Evolutionary conservation across 2,113 vertebrate genomes (phyloP).

Genomic region (Psilopsiagon aymara): DNA sequence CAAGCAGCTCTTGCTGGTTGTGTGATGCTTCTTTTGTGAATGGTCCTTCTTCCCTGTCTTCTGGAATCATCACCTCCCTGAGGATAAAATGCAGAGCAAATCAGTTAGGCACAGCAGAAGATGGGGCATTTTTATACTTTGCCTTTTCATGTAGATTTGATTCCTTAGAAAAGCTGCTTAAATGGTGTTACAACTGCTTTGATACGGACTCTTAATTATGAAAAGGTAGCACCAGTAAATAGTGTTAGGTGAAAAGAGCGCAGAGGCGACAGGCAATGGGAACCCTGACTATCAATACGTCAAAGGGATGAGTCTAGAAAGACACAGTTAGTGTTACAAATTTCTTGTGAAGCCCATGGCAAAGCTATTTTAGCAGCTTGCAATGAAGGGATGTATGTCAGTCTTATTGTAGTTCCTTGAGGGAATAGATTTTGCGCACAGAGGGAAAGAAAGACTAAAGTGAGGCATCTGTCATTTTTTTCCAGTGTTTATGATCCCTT

Average conservation of each 20-base stretch:
- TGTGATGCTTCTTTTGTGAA: neutral
- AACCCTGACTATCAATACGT: neutral
- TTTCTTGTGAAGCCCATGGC: constrained; percentile 59
- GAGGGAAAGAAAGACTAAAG: constrained; percentile 33
- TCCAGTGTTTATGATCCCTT: constrained; percentile 3
- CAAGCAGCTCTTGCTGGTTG: neutral
- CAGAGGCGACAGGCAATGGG: neutral
- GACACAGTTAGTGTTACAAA: constrained; percentile 32
- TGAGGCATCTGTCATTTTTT: constrained; percentile 40
- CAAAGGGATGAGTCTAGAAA: constrained; percentile 43
- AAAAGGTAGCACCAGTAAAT: constrained; percentile 65
- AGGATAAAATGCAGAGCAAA: constrained; percentile 68
- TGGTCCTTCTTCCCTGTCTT: neutral
- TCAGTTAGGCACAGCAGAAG: constrained; percentile 66
- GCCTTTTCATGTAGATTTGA: constrained; percentile 59
- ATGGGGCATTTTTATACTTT: constrained; percentile 49
- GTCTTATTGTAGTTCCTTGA: constrained; percentile 27
- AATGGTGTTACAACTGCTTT: constrained; percentile 68
- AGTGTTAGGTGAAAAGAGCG: constrained; percentile 50
- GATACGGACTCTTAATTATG: constrained; percentile 65
- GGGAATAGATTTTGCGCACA: constrained; percentile 41
- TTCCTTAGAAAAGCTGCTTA: constrained; percentile 68
- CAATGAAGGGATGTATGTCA: constrained; percentile 28
- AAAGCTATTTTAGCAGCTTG: constrained; percentile 64
- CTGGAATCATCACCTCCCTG: constrained; percentile 38